A percentile compares a stretch with the other conserved stretches of the same genome.
These are phyloP conservation scores for Pangasius djambal DNA, from an alignment of 2,797 vertebrate species.

Conservation along the genomic window DNA sequence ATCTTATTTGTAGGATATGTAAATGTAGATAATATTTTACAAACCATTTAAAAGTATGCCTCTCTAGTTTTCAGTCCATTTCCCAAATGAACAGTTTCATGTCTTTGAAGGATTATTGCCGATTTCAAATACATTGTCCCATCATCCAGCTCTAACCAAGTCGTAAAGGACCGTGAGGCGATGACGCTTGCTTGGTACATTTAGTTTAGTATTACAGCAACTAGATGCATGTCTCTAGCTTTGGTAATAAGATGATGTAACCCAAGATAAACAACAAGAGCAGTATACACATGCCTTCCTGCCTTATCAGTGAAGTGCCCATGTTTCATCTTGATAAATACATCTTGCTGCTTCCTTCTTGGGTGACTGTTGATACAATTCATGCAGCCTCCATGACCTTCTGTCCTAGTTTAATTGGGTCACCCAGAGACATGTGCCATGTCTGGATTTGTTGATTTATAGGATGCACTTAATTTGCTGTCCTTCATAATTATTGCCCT, in stretches of 20 bases:
- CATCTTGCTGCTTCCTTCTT: background rate
- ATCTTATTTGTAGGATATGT: background rate
- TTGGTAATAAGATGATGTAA: background rate
- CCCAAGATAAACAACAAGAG: background rate
- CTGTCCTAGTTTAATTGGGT: background rate
- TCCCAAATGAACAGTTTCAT: background rate
- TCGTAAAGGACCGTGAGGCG: background rate
- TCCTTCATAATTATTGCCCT: slow-evolving; percentile 6
- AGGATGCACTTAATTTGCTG: slow-evolving; percentile 12
- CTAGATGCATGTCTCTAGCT: too few relatives aligned
- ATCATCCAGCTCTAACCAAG: background rate
- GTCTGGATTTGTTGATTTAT: background rate
- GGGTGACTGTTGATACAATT: background rate
- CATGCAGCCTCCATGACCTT: background rate
- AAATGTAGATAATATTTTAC: background rate
- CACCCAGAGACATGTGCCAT: background rate
- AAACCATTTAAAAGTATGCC: background rate
- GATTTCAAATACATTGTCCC: background rate
- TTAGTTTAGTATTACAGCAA: background rate
- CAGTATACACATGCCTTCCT: background rate
- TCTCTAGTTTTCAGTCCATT: background rate
- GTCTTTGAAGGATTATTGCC: background rate
- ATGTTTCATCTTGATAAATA: slow-evolving; percentile 12
- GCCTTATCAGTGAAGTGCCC: background rate
- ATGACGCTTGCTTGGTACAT: too few relatives aligned